A percentile compares a stretch with the other conserved stretches of the same genome.
Evolutionary conservation across 37 sponge, comb jelly and placozoan species (phyloP).

Genomic region (Ephydatia muelleri): DNA sequence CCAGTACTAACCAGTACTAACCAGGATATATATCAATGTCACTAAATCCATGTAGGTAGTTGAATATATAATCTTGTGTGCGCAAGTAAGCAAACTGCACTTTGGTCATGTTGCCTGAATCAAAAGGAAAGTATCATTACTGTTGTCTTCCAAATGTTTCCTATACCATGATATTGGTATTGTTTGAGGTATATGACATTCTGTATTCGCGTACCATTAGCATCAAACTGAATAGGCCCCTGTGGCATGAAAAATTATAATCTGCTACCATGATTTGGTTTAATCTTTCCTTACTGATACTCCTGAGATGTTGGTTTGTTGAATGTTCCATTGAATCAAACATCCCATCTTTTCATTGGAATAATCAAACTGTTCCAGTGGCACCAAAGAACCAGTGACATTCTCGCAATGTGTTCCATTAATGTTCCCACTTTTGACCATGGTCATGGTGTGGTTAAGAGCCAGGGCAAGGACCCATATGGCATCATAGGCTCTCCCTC

Average conservation of each 20-base stretch:
- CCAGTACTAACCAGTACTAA: not conserved
- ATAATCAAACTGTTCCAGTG: conserved; percentile 39
- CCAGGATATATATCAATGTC: not conserved
- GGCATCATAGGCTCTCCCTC: conserved; percentile 31
- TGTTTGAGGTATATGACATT: conserved; percentile 9
- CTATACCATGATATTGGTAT: not conserved
- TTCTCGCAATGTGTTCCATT: not conserved
- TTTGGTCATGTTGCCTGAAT: not conserved
- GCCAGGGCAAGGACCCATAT: conserved; percentile 48
- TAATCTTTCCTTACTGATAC: conserved; percentile 39
- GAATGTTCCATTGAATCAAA: conserved; percentile 13
- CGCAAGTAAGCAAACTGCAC: not conserved
- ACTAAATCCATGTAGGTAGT: not conserved
- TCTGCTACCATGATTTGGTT: not conserved
- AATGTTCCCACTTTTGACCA: not conserved
- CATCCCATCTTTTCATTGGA: conserved; percentile 25
- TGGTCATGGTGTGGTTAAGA: conserved; percentile 8
- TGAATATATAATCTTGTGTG: not conserved
- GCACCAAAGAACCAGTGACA: not conserved
- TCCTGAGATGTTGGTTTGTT: conserved; percentile 24
- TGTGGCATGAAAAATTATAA: not conserved
- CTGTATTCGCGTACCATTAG: conserved; percentile 13
- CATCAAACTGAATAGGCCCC: conserved; percentile 21
- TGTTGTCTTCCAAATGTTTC: not conserved
- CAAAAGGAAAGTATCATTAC: not conserved